Evolutionary conservation across 2,113 vertebrate species (phyloP).

Genomic region (Tachysurus vachellii): DNA sequence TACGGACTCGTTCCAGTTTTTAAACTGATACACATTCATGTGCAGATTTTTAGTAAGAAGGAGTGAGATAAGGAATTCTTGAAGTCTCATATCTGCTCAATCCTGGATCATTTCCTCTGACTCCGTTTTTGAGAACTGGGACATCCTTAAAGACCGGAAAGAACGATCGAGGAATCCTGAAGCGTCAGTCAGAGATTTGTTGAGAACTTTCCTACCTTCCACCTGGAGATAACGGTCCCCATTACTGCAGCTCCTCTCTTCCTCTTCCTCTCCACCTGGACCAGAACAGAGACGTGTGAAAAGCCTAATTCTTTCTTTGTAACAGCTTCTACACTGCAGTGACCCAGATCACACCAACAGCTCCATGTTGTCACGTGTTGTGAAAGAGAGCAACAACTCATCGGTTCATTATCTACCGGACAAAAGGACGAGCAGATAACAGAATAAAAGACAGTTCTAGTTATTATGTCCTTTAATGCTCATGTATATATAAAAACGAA

Average conservation of each 20-base stretch:
- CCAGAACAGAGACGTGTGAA: not conserved
- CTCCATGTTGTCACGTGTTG: constrained; percentile 13
- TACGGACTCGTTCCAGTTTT: not conserved
- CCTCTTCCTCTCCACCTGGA: constrained; percentile 21
- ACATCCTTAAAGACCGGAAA: not conserved
- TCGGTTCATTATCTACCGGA: not conserved
- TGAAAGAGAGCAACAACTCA: not conserved
- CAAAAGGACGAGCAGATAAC: not conserved
- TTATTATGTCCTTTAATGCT: not conserved
- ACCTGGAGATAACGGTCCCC: constrained; percentile 85
- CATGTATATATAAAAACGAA: not conserved
- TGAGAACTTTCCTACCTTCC: constrained; percentile 78
- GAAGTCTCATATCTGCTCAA: not conserved
- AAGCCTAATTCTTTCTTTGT: not conserved
- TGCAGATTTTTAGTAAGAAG: not conserved
- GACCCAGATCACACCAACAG: not conserved
- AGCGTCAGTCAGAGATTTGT: not conserved
- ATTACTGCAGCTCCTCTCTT: constrained; percentile 67
- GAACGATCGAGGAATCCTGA: not conserved
- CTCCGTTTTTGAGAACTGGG: not conserved
- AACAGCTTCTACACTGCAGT: not conserved
- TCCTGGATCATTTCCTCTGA: not conserved
- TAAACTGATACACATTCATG: not conserved
- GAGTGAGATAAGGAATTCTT: not conserved
- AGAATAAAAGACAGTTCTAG: not conserved